A percentile compares a stretch with the other conserved stretches of the same genome.
These are phyloP conservation scores for Atrichornis clamosus DNA, from an alignment of 2,113 vertebrate genomes.

Conservation along the genomic window DNA sequence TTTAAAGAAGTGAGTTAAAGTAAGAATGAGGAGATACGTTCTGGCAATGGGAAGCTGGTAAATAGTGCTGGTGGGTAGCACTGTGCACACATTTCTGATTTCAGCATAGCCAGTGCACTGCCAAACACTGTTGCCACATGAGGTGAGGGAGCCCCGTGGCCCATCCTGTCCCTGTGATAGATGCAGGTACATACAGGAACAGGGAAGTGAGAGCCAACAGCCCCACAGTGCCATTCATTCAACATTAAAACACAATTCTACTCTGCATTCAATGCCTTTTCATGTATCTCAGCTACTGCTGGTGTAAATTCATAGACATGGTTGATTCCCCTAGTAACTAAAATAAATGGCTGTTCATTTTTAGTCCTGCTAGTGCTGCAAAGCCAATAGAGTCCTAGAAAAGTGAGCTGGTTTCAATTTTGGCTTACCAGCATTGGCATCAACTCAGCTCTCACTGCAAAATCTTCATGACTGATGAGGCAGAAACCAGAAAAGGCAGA, in stretches of 20 bases:
- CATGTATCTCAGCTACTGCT: neutral
- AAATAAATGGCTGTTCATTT: neutral
- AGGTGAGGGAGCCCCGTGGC: neutral
- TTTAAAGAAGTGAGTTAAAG: neutral
- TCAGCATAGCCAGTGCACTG: neutral
- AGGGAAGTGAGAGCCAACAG: neutral
- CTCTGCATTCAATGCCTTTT: neutral
- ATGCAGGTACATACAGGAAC: fast-evolving
- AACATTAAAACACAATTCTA: neutral
- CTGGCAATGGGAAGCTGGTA: neutral
- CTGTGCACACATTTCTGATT: neutral
- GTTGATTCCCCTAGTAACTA: neutral
- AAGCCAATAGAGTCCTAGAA: neutral
- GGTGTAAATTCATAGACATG: neutral
- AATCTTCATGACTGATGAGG: neutral
- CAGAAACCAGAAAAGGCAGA: neutral
- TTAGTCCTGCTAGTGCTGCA: neutral
- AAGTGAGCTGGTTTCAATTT: neutral
- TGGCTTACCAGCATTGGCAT: neutral
- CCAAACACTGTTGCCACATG: fast-evolving
- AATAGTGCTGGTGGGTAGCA: neutral
- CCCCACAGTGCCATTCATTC: neutral
- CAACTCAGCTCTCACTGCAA: neutral
- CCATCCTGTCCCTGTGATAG: neutral
- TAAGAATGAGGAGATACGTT: neutral